These are phyloP conservation scores for Papilio helenus DNA, from an alignment of 1,140 invertebrate genomes.

Conservation along the genomic window DNA sequence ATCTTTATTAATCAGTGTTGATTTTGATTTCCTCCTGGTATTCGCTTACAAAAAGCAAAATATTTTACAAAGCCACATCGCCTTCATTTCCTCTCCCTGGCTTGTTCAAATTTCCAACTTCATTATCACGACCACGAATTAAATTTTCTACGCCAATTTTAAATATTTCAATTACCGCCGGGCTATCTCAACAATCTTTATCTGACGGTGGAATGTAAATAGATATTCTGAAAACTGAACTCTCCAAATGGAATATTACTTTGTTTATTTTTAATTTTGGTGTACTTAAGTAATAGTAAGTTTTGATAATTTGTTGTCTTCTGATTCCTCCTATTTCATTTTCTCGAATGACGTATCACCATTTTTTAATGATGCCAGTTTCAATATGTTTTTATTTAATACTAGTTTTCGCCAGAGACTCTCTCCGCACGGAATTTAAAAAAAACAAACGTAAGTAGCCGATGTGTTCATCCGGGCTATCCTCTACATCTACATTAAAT, in stretches of 20 bases:
- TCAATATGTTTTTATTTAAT: no score
- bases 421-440: no score
- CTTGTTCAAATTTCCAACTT: constrained; percentile 48
- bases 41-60: constrained; percentile 47
- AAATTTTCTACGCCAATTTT: constrained; percentile 46
- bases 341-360: no score
- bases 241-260: not conserved
- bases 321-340: no score
- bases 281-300: not conserved
- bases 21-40: constrained; percentile 39
- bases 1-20: constrained; percentile 11
- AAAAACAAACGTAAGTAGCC: no score
- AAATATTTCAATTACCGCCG: constrained; percentile 43
- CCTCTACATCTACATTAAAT: no score
- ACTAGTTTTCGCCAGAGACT: no score
- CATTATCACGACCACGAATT: constrained; percentile 46
- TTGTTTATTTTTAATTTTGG: not conserved
- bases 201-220: not conserved
- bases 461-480: no score
- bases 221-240: not conserved
- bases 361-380: no score
- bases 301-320: no score
- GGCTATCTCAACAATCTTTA: constrained; percentile 4
- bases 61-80: constrained; percentile 21
- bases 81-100: constrained; percentile 44